Evolutionary conservation across 2,113 vertebrate species (phyloP), one percentile per base, ranked within the genome.

Genomic region (Argyrosomus japonicus): DNA sequence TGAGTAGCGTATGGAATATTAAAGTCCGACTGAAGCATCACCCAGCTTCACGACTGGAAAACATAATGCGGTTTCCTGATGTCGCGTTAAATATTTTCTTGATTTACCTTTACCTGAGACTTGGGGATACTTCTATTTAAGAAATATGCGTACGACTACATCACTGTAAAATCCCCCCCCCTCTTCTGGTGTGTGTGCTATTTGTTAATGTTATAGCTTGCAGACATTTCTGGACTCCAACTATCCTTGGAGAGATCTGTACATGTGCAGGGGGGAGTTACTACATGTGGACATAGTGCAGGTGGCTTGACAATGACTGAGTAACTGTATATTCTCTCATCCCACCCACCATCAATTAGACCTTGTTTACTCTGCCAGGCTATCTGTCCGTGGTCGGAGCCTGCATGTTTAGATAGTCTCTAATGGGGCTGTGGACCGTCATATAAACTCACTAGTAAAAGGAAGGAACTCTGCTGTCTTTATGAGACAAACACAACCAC

Each of bases 301-400:
- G 87, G 54, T 88, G 87, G 67, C 65, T 65, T 40, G 74, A 80
- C 75, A 81, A 21, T 62, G 76, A 82, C 62, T 40, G 62, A 77
- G 64, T 36, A 56, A 75, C 36, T 58, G 50, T 50, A 71, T 43
- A 54, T 68, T 29, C 43, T 75, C 32, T 70, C 63, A 74, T 85
- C 65, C 77, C 82, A 32, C 72, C 76, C 60, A 71, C 76, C 74
- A 57, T 83, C 43, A 36, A 19, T 81, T 72, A 53, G n/a, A 51
- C 5, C 45, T 3, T 69, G 82, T 89, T 89, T 89, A 85, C 50
- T 69, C 70, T 79, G 32, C 62, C 36, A 51, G 75, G 75, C 40
- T 62, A 25, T 77, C 57, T 67, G 60, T 79, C 70, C n/a, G 1
- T 25, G 29, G 64, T 14, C 3, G 58, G 58, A 58, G 62, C 57